These are phyloP conservation scores for Exocentrus adspersus DNA, from an alignment of 2,888 invertebrate genomes.

Conservation along the genomic window DNA sequence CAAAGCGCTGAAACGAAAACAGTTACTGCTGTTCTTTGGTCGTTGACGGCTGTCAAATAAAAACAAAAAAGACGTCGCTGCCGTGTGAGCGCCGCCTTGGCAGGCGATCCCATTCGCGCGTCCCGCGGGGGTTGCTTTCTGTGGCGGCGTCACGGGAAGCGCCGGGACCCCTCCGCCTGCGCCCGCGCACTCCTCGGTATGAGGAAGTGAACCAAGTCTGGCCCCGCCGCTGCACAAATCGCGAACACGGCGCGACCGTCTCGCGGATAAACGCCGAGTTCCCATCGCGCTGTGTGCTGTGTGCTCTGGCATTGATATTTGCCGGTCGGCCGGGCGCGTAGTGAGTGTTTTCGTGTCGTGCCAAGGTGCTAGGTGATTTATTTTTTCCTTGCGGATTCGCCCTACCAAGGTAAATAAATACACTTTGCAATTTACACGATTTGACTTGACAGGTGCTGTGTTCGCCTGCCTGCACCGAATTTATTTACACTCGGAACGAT, in stretches of 20 bases:
- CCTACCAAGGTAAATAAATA: constrained; percentile 20
- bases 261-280: constrained; percentile 26
- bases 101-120: not conserved
- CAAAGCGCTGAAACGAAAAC: too few relatives aligned
- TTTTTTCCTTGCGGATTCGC: constrained; percentile 2
- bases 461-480: constrained; percentile 15
- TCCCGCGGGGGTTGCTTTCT: constrained; percentile 1
- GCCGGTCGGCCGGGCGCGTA: constrained; percentile 14
- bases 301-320: constrained; percentile 21
- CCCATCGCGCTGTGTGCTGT: constrained; percentile 19
- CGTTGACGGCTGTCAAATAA: not conserved
- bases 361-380: too few relatives aligned
- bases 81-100: not conserved
- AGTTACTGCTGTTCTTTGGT: not conserved
- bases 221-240: constrained; percentile 26
- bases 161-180: constrained; percentile 29
- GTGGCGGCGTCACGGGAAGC: constrained; percentile 9
- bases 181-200: constrained; percentile 47
- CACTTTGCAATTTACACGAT: not conserved
- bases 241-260: constrained; percentile 25
- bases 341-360: constrained; percentile 24
- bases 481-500: too few relatives aligned
- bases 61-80: not conserved
- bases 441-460: constrained; percentile 21
- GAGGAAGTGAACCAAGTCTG: constrained; percentile 46